Conservation (phyloP, 2,113 vertebrate genomes). For the Ginglymostoma cirratum region DNA sequence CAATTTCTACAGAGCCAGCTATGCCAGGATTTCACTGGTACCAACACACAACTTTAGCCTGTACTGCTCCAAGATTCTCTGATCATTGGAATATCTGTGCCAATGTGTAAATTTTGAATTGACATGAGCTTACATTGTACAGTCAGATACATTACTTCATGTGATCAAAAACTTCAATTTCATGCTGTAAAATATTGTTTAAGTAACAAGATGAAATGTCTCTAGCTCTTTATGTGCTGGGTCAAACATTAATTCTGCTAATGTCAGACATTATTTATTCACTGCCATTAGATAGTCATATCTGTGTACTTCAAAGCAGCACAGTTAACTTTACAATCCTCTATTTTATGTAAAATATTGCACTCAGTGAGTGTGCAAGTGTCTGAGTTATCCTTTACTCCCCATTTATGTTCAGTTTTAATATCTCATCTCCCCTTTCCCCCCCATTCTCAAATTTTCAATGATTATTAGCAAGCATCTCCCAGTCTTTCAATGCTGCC, state of each 20-base stretch:
- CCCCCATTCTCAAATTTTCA: too few relatives aligned
- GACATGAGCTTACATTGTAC: neutral
- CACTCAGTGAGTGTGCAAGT: neutral
- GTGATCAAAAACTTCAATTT: neutral
- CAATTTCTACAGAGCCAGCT: too few relatives aligned
- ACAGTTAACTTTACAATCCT: neutral
- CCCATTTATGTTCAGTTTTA: neutral
- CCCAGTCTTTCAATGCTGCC: too few relatives aligned
- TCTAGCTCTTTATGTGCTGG: neutral
- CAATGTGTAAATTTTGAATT: neutral
- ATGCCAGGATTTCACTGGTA: too few relatives aligned
- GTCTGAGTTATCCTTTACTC: neutral
- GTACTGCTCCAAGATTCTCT: too few relatives aligned
- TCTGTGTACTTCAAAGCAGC: neutral
- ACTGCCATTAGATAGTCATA: neutral
- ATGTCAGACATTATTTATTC: neutral
- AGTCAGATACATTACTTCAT: neutral
- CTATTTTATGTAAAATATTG: neutral
- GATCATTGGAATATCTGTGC: too few relatives aligned
- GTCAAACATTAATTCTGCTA: neutral
- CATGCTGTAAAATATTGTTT: neutral
- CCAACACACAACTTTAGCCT: too few relatives aligned
- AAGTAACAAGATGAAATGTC: neutral
- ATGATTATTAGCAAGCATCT: too few relatives aligned
- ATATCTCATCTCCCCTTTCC: neutral